Evolutionary conservation across 2,113 vertebrate genomes (phyloP).

Genomic region (Neoarius graeffei): DNA sequence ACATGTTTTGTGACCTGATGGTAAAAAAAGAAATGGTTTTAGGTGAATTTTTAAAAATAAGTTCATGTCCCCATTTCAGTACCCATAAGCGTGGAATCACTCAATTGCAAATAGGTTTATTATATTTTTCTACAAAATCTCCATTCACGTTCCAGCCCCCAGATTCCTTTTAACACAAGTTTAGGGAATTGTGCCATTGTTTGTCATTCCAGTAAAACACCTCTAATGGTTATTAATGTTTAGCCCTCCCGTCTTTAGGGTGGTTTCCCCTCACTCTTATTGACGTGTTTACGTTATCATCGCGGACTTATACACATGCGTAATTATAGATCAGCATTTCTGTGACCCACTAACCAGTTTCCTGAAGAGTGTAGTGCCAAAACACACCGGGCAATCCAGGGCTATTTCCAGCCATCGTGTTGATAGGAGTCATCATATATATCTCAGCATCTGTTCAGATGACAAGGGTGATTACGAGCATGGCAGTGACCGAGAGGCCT

Average conservation of each 20-base stretch:
- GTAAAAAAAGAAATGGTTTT: no score
- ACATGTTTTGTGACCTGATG: no score
- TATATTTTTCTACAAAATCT: background rate
- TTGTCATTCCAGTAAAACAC: background rate
- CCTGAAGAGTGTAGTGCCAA: slow-evolving; percentile 2
- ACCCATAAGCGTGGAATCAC: no score
- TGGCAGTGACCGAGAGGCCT: background rate
- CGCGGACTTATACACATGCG: background rate
- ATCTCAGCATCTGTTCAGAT: background rate
- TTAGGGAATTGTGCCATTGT: background rate
- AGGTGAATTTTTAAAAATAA: no score
- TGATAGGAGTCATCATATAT: slow-evolving; percentile 12
- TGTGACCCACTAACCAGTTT: slow-evolving; percentile 38
- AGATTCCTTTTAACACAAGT: background rate
- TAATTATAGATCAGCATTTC: slow-evolving; percentile 18
- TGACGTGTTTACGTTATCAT: background rate
- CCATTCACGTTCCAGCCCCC: no score
- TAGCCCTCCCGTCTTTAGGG: background rate
- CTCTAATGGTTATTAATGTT: background rate
- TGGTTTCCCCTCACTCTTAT: background rate
- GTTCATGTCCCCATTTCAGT: no score
- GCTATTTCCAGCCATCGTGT: slow-evolving; percentile 43
- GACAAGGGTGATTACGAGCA: slow-evolving; percentile 12
- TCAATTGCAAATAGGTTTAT: no score
- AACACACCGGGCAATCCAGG: background rate